Conservation (phyloP, 2,888 invertebrate species). For the Malachius bipustulatus region DNA sequence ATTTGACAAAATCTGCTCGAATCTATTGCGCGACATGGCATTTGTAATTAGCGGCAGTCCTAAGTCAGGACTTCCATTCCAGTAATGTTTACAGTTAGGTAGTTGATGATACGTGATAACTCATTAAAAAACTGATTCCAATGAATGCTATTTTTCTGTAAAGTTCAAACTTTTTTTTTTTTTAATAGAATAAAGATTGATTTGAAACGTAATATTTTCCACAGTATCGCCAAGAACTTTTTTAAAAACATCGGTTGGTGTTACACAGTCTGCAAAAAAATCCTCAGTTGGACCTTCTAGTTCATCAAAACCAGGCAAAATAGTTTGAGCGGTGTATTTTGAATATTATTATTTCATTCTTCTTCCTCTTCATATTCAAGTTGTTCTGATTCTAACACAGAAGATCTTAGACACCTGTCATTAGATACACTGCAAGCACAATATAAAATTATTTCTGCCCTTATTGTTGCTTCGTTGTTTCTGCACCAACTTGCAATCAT, state of each 20-base stretch:
- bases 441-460: too few relatives aligned
- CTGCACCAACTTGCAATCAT: too few relatives aligned
- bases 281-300: too few relatives aligned
- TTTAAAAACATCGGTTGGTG: constrained; percentile 13
- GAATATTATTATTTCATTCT: too few relatives aligned
- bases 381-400: too few relatives aligned
- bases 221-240: constrained; percentile 8
- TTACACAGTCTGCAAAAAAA: too few relatives aligned
- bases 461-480: too few relatives aligned
- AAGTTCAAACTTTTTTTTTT: constrained; percentile 11
- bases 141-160: constrained; percentile 11
- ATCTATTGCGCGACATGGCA: constrained; percentile 10
- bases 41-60: constrained; percentile 4
- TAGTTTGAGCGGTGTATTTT: too few relatives aligned
- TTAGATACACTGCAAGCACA: too few relatives aligned
- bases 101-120: constrained; percentile 9
- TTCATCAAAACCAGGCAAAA: too few relatives aligned
- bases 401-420: too few relatives aligned
- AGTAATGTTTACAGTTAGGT: constrained; percentile 2
- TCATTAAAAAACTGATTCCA: constrained; percentile 11
- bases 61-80: constrained; percentile 1
- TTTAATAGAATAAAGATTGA: constrained; percentile 12
- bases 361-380: too few relatives aligned
- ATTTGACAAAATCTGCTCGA: constrained; percentile 11
- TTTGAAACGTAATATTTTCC: constrained; percentile 13